Evolutionary conservation across 2,888 invertebrate species (phyloP), one percentile per base, ranked within the genome.

Genomic region (Lucinisca nassula): DNA sequence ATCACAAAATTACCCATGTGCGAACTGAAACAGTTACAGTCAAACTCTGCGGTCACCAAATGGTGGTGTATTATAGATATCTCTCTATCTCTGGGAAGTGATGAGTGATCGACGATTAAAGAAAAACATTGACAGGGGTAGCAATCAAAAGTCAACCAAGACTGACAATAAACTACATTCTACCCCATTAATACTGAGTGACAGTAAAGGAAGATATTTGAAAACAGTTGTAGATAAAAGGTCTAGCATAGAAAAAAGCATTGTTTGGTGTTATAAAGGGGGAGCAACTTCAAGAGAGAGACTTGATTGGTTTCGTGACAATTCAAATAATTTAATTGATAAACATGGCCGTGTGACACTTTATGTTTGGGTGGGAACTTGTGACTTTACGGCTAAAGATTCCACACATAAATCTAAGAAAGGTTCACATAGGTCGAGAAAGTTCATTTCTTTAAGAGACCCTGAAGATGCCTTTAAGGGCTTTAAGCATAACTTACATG

Each of bases 351-450:
- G 24, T 27, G 38, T 81, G n/a, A 8, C 12, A 6, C 30, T 81
- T 27, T 81, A 81, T 58, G n/a, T 81, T 4, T 81, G 74, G 81
- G 51, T 58, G 8, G 81, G 74, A 32, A 81, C 81, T 10, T 81
- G 81, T 37, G 81, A 81, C 27, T 74, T 81, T 17, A 74, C 81
- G 24, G 37, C 21, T 6, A 81, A 81, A 40, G 45, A 6, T 24
- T 38, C n/a, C n/a, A n/a, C n/a, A n/a, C n/a, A n/a, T n/a, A n/a
- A n/a, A n/a, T n/a, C n/a, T n/a, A n/a, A n/a, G n/a, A n/a, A n/a
- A n/a, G n/a, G n/a, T n/a, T n/a, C n/a, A n/a, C n/a, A n/a, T n/a
- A n/a, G n/a, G n/a, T n/a, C n/a, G n/a, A n/a, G n/a, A n/a, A n/a
- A 40, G 40, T 40, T 40, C 14, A 40, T 40, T 40, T 40, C 40